Evolutionary conservation across 2,888 invertebrate species (phyloP).

Genomic region (Tribolium freemani): DNA sequence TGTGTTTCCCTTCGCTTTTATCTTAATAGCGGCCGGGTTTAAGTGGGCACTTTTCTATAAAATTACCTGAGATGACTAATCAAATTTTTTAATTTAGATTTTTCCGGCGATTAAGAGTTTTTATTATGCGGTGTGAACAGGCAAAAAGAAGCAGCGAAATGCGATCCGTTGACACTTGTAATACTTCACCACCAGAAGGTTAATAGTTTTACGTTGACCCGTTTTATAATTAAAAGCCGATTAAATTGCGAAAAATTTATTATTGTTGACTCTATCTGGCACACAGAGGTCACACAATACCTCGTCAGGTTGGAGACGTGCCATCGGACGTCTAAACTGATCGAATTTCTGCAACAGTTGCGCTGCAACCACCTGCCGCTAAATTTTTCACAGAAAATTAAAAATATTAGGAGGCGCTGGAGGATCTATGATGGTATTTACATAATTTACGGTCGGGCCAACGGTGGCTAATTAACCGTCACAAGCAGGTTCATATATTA

Average conservation of each 20-base stretch:
- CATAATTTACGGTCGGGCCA: slow-evolving; percentile 29
- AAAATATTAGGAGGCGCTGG: too few relatives aligned
- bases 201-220: background rate
- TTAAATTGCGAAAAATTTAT: background rate
- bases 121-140: background rate
- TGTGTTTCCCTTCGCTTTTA: slow-evolving; percentile 7
- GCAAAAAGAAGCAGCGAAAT: background rate
- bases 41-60: slow-evolving; percentile 33
- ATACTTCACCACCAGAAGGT: background rate
- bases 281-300: slow-evolving; percentile 5
- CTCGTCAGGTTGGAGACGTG: slow-evolving; percentile 17
- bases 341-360: slow-evolving; percentile 33
- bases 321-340: background rate
- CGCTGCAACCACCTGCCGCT: slow-evolving; percentile 7
- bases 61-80: slow-evolving; percentile 41
- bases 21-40: slow-evolving; percentile 21
- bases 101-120: slow-evolving; percentile 33
- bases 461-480: slow-evolving; percentile 39
- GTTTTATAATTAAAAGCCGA: background rate
- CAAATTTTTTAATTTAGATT: slow-evolving; percentile 43
- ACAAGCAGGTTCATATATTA: slow-evolving; percentile 38
- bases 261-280: background rate
- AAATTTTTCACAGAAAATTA: background rate
- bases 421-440: slow-evolving; percentile 7
- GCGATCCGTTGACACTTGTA: background rate